Evolutionary conservation across 2,113 vertebrate species (phyloP).

Genomic region (Prochilodus magdalenae): DNA sequence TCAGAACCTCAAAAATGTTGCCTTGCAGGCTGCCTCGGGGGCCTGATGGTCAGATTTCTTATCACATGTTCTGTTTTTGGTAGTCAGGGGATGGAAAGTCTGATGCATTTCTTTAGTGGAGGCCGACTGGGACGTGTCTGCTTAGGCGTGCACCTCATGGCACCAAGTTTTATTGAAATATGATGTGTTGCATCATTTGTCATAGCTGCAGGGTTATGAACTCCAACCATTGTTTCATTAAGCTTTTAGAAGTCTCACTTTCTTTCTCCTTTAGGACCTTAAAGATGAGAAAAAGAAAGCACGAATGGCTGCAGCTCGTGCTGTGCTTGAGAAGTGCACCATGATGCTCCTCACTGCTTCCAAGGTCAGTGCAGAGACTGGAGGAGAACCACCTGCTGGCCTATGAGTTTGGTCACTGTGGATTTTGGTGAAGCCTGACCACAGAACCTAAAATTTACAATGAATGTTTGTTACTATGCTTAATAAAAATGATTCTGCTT

Average conservation of each 20-base stretch:
- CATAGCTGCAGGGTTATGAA: background rate
- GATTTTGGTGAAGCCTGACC: too few species aligned
- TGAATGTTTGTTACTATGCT: too few species aligned
- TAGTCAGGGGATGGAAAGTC: background rate
- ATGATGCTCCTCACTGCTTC: constrained; percentile 99
- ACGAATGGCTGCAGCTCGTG: constrained; percentile 93
- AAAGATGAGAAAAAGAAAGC: constrained; percentile 99
- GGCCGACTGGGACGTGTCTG: background rate
- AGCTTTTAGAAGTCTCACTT: background rate
- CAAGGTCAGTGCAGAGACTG: constrained; percentile 80
- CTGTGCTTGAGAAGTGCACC: constrained; percentile 97
- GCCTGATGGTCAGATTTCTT: background rate
- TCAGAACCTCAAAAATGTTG: background rate
- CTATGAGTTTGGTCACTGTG: background rate
- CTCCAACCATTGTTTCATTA: background rate
- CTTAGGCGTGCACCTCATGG: background rate
- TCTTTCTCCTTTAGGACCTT: constrained; percentile 82
- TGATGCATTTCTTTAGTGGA: background rate
- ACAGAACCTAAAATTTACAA: too few species aligned
- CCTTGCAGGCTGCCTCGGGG: background rate
- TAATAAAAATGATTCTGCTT: too few species aligned
- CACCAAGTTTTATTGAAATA: background rate
- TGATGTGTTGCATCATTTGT: background rate
- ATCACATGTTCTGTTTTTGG: background rate
- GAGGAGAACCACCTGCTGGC: constrained; percentile 30